Evolutionary conservation across 1,140 invertebrate genomes (phyloP), one percentile per base, ranked within the genome.

Genomic region (Brachionus sp.): DNA sequence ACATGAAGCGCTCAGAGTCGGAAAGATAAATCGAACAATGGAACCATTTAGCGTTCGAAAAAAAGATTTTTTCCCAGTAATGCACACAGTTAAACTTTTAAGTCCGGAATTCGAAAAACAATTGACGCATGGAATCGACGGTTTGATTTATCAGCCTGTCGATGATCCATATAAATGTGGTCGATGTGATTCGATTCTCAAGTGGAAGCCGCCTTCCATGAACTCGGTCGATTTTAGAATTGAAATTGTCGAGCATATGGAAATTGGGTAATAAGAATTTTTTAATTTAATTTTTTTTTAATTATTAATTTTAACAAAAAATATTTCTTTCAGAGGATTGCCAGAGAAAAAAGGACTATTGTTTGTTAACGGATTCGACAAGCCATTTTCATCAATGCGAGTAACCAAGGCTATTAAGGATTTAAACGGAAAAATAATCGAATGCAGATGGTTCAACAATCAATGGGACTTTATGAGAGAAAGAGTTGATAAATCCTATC

Each of bases 201-300:
- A 99, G 89, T 99, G 98, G 98, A 99, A 99, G 89, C 97, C 97
- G 0, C 90, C 92, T 4, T 91, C 93, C 42, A 91, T 95, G 86
- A 98, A 98, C 89, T 97, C 96, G 2, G 93, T 99, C 0, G 98
- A 99, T 90, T 99, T 99, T 88, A 92, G 91, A 86, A 88, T 99
- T 13, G 93, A 94, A 88, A 93, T 99, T 66, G 91, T 91, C 0
- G 92, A 88, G 33, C 92, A 94, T 12, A n/a, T 53, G 37, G 68
- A 50, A 42, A n/a, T 77, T 6, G 57, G 44, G 44, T 57, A 57
- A 68, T 3, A n/a, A 70, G 19, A 5, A 35, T 7, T 66, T 29
- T 12, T 5, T 13, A 39, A 13, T 10, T 42, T 39, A 42, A 5
- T 62, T 23, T 62, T 62, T 23, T 62, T 62, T 37, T 66, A 7